phyloP scores from a whole-genome alignment of 1,140 invertebrate species.

The Lamellibrachia luymesi region DNA sequence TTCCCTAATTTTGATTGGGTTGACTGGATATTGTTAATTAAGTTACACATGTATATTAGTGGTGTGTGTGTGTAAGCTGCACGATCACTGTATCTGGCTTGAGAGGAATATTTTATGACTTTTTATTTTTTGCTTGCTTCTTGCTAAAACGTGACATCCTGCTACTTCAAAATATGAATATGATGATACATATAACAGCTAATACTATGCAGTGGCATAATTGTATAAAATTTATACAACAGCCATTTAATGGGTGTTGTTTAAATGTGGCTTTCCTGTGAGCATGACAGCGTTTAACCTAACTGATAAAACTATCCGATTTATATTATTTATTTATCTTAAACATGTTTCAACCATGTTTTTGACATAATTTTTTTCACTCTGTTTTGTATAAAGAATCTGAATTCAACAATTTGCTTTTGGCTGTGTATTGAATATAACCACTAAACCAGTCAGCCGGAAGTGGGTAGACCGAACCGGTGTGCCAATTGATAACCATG shows the following conservation, averaged over 20 bases:
- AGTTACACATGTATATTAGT: neutral
- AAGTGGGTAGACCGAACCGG: neutral
- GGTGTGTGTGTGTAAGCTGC: neutral
- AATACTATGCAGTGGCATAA: neutral
- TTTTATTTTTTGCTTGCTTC: neutral
- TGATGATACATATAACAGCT: neutral
- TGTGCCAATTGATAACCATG: neutral
- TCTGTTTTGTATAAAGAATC: neutral
- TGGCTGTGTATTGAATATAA: neutral
- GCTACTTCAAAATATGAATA: neutral
- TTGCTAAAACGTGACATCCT: neutral
- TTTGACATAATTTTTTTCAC: neutral
- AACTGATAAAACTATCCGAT: neutral
- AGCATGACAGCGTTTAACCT: neutral
- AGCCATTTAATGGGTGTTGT: neutral
- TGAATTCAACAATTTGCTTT: neutral
- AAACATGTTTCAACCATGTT: neutral
- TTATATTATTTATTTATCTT: neutral
- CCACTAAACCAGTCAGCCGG: neutral
- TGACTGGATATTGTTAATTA: neutral
- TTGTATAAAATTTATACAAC: neutral
- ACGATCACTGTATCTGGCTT: neutral
- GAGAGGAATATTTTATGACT: neutral
- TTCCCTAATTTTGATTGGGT: neutral
- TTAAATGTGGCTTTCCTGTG: neutral